A percentile compares a stretch with the other conserved stretches of the same genome.
These are phyloP conservation scores for Hiodon alosoides DNA, from an alignment of 2,113 vertebrate genomes.

Conservation along the genomic window DNA sequence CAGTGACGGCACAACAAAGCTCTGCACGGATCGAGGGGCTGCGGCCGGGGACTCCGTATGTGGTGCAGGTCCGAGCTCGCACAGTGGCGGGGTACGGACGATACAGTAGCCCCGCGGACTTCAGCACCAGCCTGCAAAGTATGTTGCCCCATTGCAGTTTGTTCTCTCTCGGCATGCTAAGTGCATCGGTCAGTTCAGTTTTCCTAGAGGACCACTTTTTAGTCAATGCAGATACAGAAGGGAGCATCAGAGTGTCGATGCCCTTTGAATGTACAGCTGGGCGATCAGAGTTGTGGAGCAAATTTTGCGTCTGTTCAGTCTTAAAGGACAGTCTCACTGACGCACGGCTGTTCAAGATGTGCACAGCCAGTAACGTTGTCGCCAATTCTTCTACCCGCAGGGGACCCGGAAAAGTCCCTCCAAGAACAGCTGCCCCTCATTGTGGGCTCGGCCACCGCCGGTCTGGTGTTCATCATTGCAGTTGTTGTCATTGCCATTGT, in stretches of 20 bases:
- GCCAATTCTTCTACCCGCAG: slow-evolving; percentile 40
- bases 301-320: not conserved
- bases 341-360: not conserved
- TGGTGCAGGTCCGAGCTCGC: slow-evolving; percentile 90
- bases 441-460: slow-evolving; percentile 83
- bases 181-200: too few species aligned
- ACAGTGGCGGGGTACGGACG: slow-evolving; percentile 89
- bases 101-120: slow-evolving; percentile 86
- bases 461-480: slow-evolving; percentile 85
- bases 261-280: too few species aligned
- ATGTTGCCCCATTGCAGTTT: slow-evolving; percentile 21
- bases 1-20: slow-evolving; percentile 91
- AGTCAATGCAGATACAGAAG: too few species aligned
- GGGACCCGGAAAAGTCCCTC: slow-evolving; percentile 76
- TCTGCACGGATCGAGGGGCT: slow-evolving; percentile 84
- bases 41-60: slow-evolving; percentile 73
- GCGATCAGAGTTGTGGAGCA: too few species aligned
- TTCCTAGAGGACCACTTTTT: too few species aligned
- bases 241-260: too few species aligned
- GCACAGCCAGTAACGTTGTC: not conserved
- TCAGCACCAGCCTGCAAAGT: slow-evolving; percentile 79
- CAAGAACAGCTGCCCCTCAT: slow-evolving; percentile 94
- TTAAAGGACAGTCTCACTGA: not conserved
- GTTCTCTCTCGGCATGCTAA: not conserved
- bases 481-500: slow-evolving; percentile 89